These are phyloP conservation scores for Zonotrichia leucophrys DNA, from an alignment of 2,113 vertebrate genomes.

Conservation along the genomic window DNA sequence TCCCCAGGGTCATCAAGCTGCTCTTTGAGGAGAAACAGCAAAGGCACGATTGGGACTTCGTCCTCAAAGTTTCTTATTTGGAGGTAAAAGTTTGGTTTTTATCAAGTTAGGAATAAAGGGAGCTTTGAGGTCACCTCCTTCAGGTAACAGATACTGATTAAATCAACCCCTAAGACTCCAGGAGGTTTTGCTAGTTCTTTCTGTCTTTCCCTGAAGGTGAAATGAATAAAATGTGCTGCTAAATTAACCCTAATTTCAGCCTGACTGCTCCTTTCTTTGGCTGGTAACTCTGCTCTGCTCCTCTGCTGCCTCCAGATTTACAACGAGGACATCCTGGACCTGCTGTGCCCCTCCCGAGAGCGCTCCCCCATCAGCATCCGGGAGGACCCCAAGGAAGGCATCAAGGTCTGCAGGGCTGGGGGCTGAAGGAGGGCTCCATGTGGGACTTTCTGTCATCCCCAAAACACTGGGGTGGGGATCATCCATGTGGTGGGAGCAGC, in stretches of 20 bases:
- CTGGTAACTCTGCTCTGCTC: background rate
- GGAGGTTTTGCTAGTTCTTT: background rate
- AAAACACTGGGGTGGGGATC: background rate
- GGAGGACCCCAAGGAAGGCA: constrained; percentile 94
- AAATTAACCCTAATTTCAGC: background rate
- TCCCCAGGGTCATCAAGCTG: constrained; percentile 86
- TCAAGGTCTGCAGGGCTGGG: constrained; percentile 79
- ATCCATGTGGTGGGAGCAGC: background rate
- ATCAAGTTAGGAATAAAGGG: background rate
- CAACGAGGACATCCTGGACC: constrained; percentile 94
- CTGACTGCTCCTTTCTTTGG: background rate
- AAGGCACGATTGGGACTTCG: constrained; percentile 79
- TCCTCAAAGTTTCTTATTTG: constrained; percentile 87
- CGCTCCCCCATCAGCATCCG: constrained; percentile 85
- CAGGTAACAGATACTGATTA: background rate
- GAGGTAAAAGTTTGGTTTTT: constrained; percentile 80
- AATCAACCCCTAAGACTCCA: background rate
- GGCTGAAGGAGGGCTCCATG: rapidly evolving
- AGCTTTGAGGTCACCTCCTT: background rate
- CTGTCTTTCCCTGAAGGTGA: background rate
- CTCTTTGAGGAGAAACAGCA: constrained; percentile 86
- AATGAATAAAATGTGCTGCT: background rate
- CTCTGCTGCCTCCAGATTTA: constrained; percentile 82
- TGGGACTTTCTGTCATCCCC: background rate
- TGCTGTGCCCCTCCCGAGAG: constrained; percentile 85